These are phyloP conservation scores for Esperia sulphurella DNA, from an alignment of 2,888 invertebrate species.

Conservation along the genomic window DNA sequence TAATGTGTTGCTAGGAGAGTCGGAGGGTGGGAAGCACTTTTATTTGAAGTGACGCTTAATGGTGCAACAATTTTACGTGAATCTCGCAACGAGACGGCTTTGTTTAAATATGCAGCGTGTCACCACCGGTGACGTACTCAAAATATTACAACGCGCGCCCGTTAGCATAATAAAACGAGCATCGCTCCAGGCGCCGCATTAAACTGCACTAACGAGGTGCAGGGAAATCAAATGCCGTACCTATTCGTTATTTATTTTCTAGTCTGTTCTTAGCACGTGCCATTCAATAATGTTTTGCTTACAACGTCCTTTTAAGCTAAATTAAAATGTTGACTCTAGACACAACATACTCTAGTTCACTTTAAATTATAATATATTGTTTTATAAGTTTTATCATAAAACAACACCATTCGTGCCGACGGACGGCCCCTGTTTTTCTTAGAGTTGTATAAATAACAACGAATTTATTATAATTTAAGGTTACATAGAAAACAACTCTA, in stretches of 20 bases:
- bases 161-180: conserved; percentile 70
- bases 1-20: conserved; percentile 8
- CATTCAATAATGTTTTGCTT: conserved; percentile 15
- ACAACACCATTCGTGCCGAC: too few species aligned
- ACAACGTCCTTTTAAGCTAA: conserved; percentile 9
- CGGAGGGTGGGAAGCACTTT: conserved; percentile 25
- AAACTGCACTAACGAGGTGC: conserved; percentile 58
- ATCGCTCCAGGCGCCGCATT: conserved; percentile 60
- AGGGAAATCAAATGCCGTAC: conserved; percentile 35
- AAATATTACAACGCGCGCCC: conserved; percentile 67
- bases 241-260: conserved; percentile 22
- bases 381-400: too few species aligned
- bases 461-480: too few species aligned
- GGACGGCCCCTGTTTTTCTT: too few species aligned
- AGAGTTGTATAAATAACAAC: too few species aligned
- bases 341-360: too few species aligned
- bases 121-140: conserved; percentile 61
- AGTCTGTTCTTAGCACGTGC: conserved; percentile 9
- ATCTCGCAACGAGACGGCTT: conserved; percentile 43
- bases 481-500: too few species aligned
- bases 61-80: conserved; percentile 49
- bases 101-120: conserved; percentile 67
- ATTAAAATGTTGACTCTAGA: neutral
- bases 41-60: conserved; percentile 49
- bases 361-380: too few species aligned